Base-by-base conservation (phyloP, 2,888 invertebrate genomes). In the Steinernema hermaphroditum region DNA sequence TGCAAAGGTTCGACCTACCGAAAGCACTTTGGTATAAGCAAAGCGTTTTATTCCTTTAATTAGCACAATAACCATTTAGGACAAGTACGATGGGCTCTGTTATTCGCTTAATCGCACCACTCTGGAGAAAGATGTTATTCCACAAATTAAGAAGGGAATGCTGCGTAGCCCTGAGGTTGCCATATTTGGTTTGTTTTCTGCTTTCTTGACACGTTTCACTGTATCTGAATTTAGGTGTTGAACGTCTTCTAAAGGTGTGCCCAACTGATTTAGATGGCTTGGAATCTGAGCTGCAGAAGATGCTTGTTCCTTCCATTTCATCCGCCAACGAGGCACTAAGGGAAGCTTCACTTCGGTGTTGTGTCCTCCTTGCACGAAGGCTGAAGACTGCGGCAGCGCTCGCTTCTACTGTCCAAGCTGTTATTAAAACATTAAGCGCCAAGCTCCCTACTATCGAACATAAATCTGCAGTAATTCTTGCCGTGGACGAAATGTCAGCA, bases 81-180 rank as follows among this genome's bases (percentile, higher is more conserved):
- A 24, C 50, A 50, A 50, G 22, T 50, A 50, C 12, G 24, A 50
- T 22, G 50, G 50, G 4, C n/a, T 50, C 22, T 50, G 50, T 22
- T 24, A 50, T 24, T 19, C 50, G 19, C 50, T 50, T 12, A 4
- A 50, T 2, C 50, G 19, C 2, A 24, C n/a, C 2, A n/a, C 24
- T 50, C 24, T 19, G 50, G 22, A 24, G 24, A 50, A 24, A 2
- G 50, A 50, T 1, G 22, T 50, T n/a, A 19, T 94, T 75, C 94
- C 96, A 0, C 92, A 93, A 0, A 89, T 95, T 72, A 93, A 94
- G 87, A 94, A 94, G 87, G 92, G 94, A 24, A 92, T 96, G 91
- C 89, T 97, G 34, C 89, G 97, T 70, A 95, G 93, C 88, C 96
- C 97, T 0, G 97, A 97, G 90, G 91, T 94, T 71, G 92, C 93